Evolutionary conservation across 2,113 vertebrate species (phyloP).

Genomic region (Danionella cerebrum): DNA sequence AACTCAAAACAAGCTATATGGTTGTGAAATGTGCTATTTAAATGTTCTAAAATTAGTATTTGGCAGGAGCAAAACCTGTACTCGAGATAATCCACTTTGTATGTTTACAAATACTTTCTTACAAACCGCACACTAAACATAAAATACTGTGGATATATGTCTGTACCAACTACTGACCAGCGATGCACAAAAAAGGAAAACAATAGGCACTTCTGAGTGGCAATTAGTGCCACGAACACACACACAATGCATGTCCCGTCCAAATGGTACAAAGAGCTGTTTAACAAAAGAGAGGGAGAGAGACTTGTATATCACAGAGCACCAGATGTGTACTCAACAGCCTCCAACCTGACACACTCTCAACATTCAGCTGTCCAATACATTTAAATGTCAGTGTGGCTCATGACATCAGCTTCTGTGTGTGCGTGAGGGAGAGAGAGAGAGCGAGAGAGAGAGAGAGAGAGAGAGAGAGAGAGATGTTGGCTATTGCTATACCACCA

Average conservation of each 20-base stretch:
- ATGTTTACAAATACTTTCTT: not conserved
- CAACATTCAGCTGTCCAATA: constrained; percentile 4
- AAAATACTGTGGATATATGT: not conserved
- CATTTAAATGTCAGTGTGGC: not conserved
- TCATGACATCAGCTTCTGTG: not conserved
- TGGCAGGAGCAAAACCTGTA: too few relatives aligned
- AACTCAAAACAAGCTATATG: not conserved
- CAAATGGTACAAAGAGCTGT: constrained; percentile 6
- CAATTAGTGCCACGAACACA: not conserved
- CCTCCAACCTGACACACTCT: not conserved
- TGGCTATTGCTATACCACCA: too few relatives aligned
- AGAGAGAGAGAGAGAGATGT: too few relatives aligned
- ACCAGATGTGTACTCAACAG: constrained; percentile 3
- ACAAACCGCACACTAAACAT: not conserved
- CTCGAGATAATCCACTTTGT: too few relatives aligned
- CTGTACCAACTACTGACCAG: not conserved
- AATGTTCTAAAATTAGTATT: too few relatives aligned
- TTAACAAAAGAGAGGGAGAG: not conserved
- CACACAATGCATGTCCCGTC: not conserved
- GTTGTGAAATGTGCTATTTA: too few relatives aligned
- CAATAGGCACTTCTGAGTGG: constrained; percentile 1
- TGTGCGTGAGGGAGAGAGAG: too few relatives aligned
- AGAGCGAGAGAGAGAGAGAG: too few relatives aligned
- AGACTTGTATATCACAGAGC: not conserved
- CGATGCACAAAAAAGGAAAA: constrained; percentile 8